phyloP scores from a whole-genome alignment of 1,140 invertebrate species.

The Caerostris darwini region DNA sequence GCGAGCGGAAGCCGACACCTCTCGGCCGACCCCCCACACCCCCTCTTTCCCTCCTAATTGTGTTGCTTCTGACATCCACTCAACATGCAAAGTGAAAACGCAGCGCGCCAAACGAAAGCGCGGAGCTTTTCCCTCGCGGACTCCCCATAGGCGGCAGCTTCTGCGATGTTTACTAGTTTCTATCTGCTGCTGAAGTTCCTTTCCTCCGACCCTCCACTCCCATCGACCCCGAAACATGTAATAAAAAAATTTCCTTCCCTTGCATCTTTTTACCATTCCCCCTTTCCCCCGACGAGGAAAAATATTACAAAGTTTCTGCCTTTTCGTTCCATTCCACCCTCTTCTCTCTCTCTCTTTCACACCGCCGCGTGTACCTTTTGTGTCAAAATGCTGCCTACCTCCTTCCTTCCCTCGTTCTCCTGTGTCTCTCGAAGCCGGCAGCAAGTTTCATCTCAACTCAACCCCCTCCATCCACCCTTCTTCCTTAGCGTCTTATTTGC shows the following conservation, averaged over 20 bases:
- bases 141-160: not conserved
- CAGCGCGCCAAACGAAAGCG: slow-evolving; percentile 24
- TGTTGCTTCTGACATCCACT: slow-evolving; percentile 46
- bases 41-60: not conserved
- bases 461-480: not conserved
- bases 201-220: too few relatives aligned
- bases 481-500: slow-evolving; percentile 38
- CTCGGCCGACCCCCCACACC: not conserved
- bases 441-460: not conserved
- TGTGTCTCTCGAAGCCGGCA: not conserved
- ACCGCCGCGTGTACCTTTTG: not conserved
- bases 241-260: not conserved
- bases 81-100: slow-evolving; percentile 49
- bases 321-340: slow-evolving; percentile 15
- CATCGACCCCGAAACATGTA: too few relatives aligned
- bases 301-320: slow-evolving; percentile 34
- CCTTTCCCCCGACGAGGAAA: slow-evolving; percentile 9
- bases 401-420: not conserved
- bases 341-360: too few relatives aligned
- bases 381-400: not conserved
- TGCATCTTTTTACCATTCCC: slow-evolving; percentile 34
- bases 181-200: not conserved
- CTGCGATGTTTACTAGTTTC: slow-evolving; percentile 6
- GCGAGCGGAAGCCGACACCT: slow-evolving; percentile 39
- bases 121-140: not conserved